These are phyloP conservation scores for Lepidonotus clava DNA, from an alignment of 2,888 invertebrate species.

Conservation along the genomic window DNA sequence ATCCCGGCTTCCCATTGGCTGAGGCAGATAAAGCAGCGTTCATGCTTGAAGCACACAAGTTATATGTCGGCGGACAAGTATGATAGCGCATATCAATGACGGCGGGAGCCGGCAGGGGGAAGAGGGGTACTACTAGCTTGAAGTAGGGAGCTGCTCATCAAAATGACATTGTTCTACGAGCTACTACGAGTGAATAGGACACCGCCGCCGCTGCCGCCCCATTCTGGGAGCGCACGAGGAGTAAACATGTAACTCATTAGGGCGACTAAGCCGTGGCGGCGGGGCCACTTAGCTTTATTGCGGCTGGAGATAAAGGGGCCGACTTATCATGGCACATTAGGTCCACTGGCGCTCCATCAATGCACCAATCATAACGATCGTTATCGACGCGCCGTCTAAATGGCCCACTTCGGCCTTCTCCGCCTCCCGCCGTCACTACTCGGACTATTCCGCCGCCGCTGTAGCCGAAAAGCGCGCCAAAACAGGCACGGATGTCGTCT, in stretches of 20 bases:
- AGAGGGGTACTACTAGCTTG: too few relatives aligned
- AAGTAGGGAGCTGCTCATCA: too few relatives aligned
- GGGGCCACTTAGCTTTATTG: background rate
- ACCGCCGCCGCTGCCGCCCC: too few relatives aligned
- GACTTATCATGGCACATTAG: constrained; percentile 17
- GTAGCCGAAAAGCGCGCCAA: background rate
- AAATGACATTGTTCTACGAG: too few relatives aligned
- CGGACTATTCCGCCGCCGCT: background rate
- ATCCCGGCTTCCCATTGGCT: background rate
- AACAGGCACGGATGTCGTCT: background rate
- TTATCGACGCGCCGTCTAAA: constrained; percentile 1
- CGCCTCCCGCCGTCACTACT: background rate
- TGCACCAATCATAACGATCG: constrained; percentile 37
- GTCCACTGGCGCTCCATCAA: background rate
- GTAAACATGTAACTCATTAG: constrained; percentile 12
- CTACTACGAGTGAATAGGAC: too few relatives aligned
- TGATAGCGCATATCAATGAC: too few relatives aligned
- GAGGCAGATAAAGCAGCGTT: background rate
- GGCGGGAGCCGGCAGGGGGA: too few relatives aligned
- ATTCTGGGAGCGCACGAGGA: too few relatives aligned
- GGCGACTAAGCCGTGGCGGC: background rate
- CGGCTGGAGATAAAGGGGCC: constrained; percentile 23
- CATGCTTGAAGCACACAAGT: too few relatives aligned
- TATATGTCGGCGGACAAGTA: too few relatives aligned
- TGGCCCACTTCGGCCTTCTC: background rate